Conservation (phyloP, 2,888 invertebrate genomes). For the Protodeltote pygarga region DNA sequence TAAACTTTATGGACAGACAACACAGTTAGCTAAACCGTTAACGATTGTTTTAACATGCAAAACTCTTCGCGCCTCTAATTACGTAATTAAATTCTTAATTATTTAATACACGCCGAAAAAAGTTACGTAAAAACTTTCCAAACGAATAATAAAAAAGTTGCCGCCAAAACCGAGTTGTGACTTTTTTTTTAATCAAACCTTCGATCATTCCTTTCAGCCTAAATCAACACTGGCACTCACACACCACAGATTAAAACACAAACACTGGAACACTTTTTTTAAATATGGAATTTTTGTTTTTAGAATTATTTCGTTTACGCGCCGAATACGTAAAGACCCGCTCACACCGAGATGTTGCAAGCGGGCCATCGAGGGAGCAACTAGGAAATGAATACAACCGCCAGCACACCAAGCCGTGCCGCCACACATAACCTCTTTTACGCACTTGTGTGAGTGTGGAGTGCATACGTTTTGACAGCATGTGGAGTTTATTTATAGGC, state of each 20-base stretch:
- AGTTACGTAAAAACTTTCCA: conserved; percentile 41
- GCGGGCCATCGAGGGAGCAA: conserved; percentile 83
- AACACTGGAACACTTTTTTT: conserved; percentile 43
- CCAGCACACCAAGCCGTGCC: conserved; percentile 65
- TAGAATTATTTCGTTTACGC: conserved; percentile 68
- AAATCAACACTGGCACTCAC: conserved; percentile 52
- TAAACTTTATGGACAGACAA: conserved; percentile 40
- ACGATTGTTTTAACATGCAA: conserved; percentile 55
- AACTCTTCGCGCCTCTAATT: conserved; percentile 53
- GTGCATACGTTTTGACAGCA: conserved; percentile 78
- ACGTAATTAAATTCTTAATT: conserved; percentile 51
- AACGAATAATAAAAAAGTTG: conserved; percentile 30
- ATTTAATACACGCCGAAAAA: conserved; percentile 37
- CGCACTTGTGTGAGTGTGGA: conserved; percentile 60
- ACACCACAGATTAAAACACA: conserved; percentile 46
- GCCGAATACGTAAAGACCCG: conserved; percentile 81
- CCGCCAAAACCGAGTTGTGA: conserved; percentile 58
- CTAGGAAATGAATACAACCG: conserved; percentile 82
- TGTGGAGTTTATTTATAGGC: conserved; percentile 75
- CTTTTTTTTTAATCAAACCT: conserved; percentile 58
- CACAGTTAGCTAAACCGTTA: conserved; percentile 55
- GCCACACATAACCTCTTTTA: conserved; percentile 57
- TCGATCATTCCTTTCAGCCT: conserved; percentile 56
- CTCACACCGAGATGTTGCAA: conserved; percentile 82
- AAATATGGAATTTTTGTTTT: conserved; percentile 33